phyloP scores from a whole-genome alignment of 2,888 invertebrate species.

The Copidosoma aretas region DNA sequence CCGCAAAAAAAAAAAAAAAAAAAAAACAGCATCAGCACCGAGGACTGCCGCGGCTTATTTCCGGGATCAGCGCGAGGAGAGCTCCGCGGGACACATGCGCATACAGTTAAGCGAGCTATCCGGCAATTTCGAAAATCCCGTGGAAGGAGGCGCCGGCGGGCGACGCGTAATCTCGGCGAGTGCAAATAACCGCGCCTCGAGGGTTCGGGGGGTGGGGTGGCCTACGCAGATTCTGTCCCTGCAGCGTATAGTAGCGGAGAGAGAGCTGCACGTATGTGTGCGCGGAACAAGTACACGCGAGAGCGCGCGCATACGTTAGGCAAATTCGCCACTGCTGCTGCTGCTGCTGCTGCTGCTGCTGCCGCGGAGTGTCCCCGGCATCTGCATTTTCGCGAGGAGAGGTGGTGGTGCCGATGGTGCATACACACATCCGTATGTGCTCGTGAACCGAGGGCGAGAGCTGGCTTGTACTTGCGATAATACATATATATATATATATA shows the following conservation, averaged over 20 bases:
- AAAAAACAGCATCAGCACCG: too few species aligned
- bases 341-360: too few species aligned
- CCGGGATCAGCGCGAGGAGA: too few species aligned
- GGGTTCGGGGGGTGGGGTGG: background rate
- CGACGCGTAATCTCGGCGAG: constrained; percentile 1
- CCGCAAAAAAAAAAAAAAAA: too few species aligned
- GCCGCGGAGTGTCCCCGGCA: background rate
- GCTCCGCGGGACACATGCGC: too few species aligned
- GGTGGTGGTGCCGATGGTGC: background rate
- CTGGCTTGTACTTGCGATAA: too few species aligned
- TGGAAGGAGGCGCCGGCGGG: background rate
- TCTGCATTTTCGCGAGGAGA: constrained; percentile 25
- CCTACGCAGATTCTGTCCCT: constrained; percentile 19
- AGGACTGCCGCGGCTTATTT: too few species aligned
- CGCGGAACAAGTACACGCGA: too few species aligned
- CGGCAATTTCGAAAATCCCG: constrained; percentile 28
- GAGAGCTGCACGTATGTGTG: constrained; percentile 9
- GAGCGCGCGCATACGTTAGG: constrained; percentile 29
- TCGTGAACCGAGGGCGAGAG: too few species aligned
- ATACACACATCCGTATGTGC: too few species aligned
- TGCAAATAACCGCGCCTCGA: constrained; percentile 8
- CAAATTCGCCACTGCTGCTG: constrained; percentile 27
- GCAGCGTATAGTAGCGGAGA: background rate
- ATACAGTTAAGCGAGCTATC: background rate
- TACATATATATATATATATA: too few species aligned